Conservation (phyloP, 2,888 invertebrate genomes). For the Drosophila merina region DNA sequence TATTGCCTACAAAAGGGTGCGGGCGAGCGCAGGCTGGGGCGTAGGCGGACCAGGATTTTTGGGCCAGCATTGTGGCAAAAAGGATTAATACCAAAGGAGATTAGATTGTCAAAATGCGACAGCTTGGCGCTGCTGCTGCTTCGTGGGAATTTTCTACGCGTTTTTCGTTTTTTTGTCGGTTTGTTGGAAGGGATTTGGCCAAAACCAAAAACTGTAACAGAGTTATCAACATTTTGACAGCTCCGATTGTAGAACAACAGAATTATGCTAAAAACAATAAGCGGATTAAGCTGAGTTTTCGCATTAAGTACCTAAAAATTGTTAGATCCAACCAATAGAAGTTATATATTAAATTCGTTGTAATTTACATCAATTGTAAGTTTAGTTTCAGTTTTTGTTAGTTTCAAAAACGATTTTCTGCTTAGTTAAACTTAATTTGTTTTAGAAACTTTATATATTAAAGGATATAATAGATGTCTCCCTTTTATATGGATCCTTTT, state of each 20-base stretch:
- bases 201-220: conserved; percentile 37
- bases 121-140: conserved; percentile 53
- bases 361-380: conserved; percentile 4
- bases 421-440: background rate
- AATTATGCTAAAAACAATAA: conserved; percentile 42
- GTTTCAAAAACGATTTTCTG: background rate
- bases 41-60: conserved; percentile 3
- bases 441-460: background rate
- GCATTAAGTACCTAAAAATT: conserved; percentile 34
- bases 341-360: conserved; percentile 18
- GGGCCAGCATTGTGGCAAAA: conserved; percentile 56
- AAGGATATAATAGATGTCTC: too few species aligned
- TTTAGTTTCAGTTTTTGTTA: background rate
- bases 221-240: conserved; percentile 52
- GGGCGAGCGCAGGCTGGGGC: background rate
- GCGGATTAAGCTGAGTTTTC: conserved; percentile 18
- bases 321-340: background rate
- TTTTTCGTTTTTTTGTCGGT: conserved; percentile 7
- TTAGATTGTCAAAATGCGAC: conserved; percentile 71
- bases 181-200: conserved; percentile 1
- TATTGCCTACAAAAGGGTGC: conserved; percentile 45
- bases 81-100: conserved; percentile 70
- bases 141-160: conserved; percentile 23
- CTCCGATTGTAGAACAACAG: conserved; percentile 38
- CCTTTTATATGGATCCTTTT: too few species aligned